Conservation (phyloP, 2,888 invertebrate genomes). For the Hypena proboscidalis region DNA sequence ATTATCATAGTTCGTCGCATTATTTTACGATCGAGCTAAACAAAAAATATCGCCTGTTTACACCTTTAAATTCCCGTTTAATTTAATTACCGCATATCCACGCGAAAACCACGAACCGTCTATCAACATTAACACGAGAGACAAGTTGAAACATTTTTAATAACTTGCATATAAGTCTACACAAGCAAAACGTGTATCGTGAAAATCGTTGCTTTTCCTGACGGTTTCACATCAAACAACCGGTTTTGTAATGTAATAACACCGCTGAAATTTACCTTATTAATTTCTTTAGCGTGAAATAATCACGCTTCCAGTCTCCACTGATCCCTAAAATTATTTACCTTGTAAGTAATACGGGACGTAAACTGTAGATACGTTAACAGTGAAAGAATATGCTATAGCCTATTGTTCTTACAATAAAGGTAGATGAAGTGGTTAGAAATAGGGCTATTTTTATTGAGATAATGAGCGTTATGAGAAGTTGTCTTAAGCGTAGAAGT, state of each 20-base stretch:
- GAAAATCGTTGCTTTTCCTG: slow-evolving; percentile 38
- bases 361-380: slow-evolving; percentile 44
- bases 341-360: slow-evolving; percentile 47
- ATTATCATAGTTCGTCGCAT: no score
- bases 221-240: slow-evolving; percentile 62
- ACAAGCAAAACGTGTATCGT: slow-evolving; percentile 22
- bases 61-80: no score
- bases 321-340: slow-evolving; percentile 75
- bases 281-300: slow-evolving; percentile 76
- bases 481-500: no score
- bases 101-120: neutral
- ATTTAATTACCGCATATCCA: no score
- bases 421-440: no score
- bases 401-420: neutral
- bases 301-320: slow-evolving; percentile 67
- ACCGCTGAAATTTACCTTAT: slow-evolving; percentile 71
- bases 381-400: slow-evolving; percentile 21
- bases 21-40: no score
- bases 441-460: no score
- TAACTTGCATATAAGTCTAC: slow-evolving; percentile 11
- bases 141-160: slow-evolving; percentile 15
- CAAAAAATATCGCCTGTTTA: no score
- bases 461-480: no score
- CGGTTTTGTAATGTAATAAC: slow-evolving; percentile 65
- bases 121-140: neutral